Percentiles rank a stretch among this genome's conserved stretches.
phyloP scores from a whole-genome alignment of 2,888 invertebrate species.

The Nasonovia ribisnigri region DNA sequence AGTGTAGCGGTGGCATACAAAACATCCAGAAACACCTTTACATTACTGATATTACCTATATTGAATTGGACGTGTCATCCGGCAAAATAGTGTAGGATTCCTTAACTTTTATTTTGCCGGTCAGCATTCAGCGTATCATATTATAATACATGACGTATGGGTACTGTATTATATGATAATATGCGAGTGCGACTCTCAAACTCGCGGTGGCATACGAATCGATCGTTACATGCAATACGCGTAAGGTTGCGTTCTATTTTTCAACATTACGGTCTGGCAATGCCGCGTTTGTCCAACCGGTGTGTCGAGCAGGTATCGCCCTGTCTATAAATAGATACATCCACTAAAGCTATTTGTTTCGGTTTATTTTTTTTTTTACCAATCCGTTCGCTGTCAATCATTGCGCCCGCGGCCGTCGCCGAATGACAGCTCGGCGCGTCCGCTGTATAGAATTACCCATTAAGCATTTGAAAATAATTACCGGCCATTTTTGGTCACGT shows the following conservation, averaged over 20 bases:
- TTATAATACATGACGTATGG: neutral
- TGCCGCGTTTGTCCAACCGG: slow-evolving; percentile 35
- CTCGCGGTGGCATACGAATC: neutral
- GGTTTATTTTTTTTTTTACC: slow-evolving; percentile 48
- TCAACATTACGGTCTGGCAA: slow-evolving; percentile 40
- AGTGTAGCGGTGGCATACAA: neutral
- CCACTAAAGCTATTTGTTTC: slow-evolving; percentile 45
- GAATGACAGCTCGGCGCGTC: slow-evolving; percentile 31
- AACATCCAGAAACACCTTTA: neutral
- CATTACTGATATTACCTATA: too few species aligned
- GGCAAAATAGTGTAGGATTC: neutral
- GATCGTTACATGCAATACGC: neutral
- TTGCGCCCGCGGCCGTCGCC: slow-evolving; percentile 45
- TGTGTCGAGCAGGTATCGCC: slow-evolving; percentile 33
- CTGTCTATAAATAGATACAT: slow-evolving; percentile 51
- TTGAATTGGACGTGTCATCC: neutral
- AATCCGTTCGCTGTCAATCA: slow-evolving; percentile 59
- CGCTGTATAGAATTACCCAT: slow-evolving; percentile 62
- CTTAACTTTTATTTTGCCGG: neutral
- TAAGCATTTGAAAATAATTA: slow-evolving; percentile 54
- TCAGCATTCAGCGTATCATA: neutral
- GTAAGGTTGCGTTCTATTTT: slow-evolving; percentile 55
- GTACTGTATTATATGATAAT: neutral
- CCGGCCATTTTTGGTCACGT: slow-evolving; percentile 55
- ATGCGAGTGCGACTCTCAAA: too few species aligned